Evolutionary conservation across 2,888 invertebrate species (phyloP).

Genomic region (Cantharis lateralis): DNA sequence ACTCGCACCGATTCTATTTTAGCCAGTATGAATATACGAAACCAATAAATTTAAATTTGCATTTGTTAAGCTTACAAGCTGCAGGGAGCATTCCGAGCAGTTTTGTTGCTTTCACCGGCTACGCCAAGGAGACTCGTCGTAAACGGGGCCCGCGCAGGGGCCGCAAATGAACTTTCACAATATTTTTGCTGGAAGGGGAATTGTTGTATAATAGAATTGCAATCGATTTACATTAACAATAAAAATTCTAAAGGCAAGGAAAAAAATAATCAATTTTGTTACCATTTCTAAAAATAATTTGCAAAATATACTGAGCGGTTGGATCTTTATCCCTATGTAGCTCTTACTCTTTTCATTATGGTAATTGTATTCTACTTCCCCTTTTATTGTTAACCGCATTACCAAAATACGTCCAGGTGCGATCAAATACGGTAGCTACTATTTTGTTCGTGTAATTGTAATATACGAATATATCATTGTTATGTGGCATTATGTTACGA

Average conservation of each 20-base stretch:
- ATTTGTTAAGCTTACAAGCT: constrained; percentile 40
- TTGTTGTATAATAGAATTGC: constrained; percentile 56
- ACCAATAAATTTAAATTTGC: constrained; percentile 41
- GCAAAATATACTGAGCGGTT: neutral
- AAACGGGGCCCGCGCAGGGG: constrained; percentile 54
- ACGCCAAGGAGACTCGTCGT: constrained; percentile 55
- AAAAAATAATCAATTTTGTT: neutral
- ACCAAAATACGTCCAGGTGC: constrained; percentile 24
- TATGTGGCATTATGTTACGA: constrained; percentile 53
- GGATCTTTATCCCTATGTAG: neutral
- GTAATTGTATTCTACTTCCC: neutral
- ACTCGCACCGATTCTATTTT: constrained; percentile 46
- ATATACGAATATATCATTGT: constrained; percentile 46
- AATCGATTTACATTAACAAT: constrained; percentile 48
- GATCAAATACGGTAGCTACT: constrained; percentile 18
- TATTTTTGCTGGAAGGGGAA: constrained; percentile 50
- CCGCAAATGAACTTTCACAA: constrained; percentile 56
- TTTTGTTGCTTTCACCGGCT: constrained; percentile 54
- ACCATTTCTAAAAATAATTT: neutral
- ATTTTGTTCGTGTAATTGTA: constrained; percentile 35
- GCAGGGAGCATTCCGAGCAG: constrained; percentile 46
- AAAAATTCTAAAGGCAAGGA: constrained; percentile 30
- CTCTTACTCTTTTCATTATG: neutral
- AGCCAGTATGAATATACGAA: constrained; percentile 32
- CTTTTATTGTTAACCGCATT: constrained; percentile 9